Evolutionary conservation across 2,888 invertebrate genomes (phyloP), one percentile per base, ranked within the genome.

Genomic region (Mantis religiosa): DNA sequence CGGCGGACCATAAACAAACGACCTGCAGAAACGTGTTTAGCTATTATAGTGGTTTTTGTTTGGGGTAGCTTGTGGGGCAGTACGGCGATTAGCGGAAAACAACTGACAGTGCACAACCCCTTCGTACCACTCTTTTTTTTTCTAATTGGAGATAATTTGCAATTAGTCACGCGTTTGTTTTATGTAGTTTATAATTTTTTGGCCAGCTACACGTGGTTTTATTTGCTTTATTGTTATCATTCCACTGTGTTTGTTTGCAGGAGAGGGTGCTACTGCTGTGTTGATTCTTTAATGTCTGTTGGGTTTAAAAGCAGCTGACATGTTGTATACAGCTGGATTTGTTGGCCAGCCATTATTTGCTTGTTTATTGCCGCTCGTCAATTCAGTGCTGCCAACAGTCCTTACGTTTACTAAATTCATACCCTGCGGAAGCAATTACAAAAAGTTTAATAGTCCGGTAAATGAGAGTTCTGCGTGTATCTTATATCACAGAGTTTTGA

Each of bases 131-230:
- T 82, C n/a, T n/a, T n/a, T n/a, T 81, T 81, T 86, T 82, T 87
- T 34, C 41, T 82, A 84, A 87, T 87, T 87, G 87, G 71, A 41
- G 87, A 87, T 87, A 87, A 87, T 87, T 87, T 87, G 82, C 87
- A 87, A 87, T 87, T 87, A 87, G 82, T 87, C 87, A 34, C 34
- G 25, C 54, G 25, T 71, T 71, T 71, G 54, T 71, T 71, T 71
- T 71, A 14, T 71, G 54, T 3, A 71, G 54, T 71, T 20, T 71
- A 71, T 71, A 71, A 71, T 71, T 71, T 71, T 71, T 71, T 71
- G 54, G 54, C 20, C 54, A 71, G 54, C 54, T 71, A 71, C 54
- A 71, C 54, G 54, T 71, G 54, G 54, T 71, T 71, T 71, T 71
- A 4, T 71, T 54, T 54, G 54, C 54, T 54, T 54, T 71, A 20